Conservation (phyloP, 2,888 invertebrate genomes). For the Ceraclea dissimilis region DNA sequence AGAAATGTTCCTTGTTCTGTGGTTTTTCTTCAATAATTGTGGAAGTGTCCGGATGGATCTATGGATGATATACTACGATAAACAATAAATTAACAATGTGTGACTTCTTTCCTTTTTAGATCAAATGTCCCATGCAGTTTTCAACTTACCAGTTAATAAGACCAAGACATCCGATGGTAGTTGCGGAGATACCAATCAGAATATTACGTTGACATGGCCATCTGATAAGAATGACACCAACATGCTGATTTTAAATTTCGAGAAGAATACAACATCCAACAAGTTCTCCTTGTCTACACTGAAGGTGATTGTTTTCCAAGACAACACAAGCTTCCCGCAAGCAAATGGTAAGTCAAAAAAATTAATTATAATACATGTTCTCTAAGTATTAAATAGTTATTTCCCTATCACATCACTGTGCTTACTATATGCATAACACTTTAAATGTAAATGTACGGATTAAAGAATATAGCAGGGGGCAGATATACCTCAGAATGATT, state of each 20-base stretch:
- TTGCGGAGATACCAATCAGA: slow-evolving; percentile 36
- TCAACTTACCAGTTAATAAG: slow-evolving; percentile 40
- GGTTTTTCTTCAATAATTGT: too few species aligned
- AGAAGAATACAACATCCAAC: slow-evolving; percentile 33
- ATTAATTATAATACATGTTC: too few species aligned
- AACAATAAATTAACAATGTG: too few species aligned
- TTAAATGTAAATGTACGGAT: too few species aligned
- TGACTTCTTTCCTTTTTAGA: background rate
- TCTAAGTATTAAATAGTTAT: too few species aligned
- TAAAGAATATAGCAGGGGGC: too few species aligned
- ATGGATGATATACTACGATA: too few species aligned
- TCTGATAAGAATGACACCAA: slow-evolving; percentile 28
- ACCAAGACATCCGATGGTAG: slow-evolving; percentile 34
- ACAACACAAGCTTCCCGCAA: slow-evolving; percentile 15
- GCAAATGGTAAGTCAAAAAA: slow-evolving; percentile 15
- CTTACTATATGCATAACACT: too few species aligned
- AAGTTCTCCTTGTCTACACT: slow-evolving; percentile 24
- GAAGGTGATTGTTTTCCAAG: slow-evolving; percentile 12
- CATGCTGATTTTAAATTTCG: slow-evolving; percentile 37
- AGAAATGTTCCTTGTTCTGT: too few species aligned
- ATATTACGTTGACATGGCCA: slow-evolving; percentile 37
- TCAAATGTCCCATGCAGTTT: slow-evolving; percentile 28
- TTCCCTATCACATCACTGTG: too few species aligned
- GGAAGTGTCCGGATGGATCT: too few species aligned
- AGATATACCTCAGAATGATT: too few species aligned